Conservation (phyloP, 2,888 invertebrate genomes). For the Agrochola macilenta region DNA sequence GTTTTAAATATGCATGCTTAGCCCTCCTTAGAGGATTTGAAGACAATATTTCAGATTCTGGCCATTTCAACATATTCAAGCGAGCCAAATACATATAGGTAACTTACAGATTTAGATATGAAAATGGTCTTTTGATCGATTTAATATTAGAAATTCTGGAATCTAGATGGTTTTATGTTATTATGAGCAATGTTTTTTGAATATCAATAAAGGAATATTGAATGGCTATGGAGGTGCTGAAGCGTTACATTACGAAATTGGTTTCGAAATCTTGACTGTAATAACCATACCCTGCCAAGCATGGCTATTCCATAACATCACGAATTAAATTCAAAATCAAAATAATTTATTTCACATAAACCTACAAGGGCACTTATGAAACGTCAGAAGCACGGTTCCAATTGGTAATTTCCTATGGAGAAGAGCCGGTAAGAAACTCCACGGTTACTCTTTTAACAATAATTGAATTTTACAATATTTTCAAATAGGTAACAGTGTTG, state of each 20-base stretch:
- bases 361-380: no score
- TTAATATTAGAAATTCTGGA: slow-evolving; percentile 13
- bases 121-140: slow-evolving; percentile 7
- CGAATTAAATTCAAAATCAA: not conserved
- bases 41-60: slow-evolving; percentile 10
- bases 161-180: slow-evolving; percentile 14
- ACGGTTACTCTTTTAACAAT: no score
- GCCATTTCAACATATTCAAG: slow-evolving; percentile 15
- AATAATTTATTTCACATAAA: no score
- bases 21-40: not conserved
- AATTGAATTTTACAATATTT: no score
- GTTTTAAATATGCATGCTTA: slow-evolving; percentile 27
- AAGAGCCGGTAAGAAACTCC: no score
- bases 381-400: no score
- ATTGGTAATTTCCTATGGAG: no score
- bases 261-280: slow-evolving; percentile 13
- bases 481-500: no score
- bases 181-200: slow-evolving; percentile 7
- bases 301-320: not conserved
- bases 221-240: not conserved
- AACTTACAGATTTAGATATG: not conserved
- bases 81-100: not conserved
- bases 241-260: slow-evolving; percentile 8
- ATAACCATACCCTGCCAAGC: not conserved
- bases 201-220: slow-evolving; percentile 31